Evolutionary conservation across 2,113 vertebrate species (phyloP), one percentile per base, ranked within the genome.

Genomic region (Morone saxatilis): DNA sequence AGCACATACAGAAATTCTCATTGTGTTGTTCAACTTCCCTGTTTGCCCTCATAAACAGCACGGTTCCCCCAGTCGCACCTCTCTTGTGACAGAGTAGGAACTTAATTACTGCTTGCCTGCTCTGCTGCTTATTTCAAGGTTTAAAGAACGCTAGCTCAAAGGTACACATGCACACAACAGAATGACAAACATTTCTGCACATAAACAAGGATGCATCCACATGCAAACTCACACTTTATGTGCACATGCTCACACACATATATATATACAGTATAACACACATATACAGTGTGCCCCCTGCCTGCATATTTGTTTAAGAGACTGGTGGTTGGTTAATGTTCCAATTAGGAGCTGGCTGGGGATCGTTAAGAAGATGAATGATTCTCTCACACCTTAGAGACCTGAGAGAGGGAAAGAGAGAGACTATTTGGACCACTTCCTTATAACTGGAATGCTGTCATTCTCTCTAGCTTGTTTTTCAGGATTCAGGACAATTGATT

Each of bases 291-390:
- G 0, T 71, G 62, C 86, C 67, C 76, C 80, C 88, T 81, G 81
- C 76, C 66, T 90, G 83, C 10, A 10, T 83, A 88, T 92, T 93
- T 88, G 87, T 85, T 91, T 92, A 91, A 90, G 85, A 90, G 83
- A 92, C 85, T 87, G 54, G 85, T 87, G 84, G 90, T 91, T 93
- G 91, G 93, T 93, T 93, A 94, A 93, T 93, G 88, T 80, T 91
- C 87, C 90, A 92, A 92, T 93, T 92, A 93, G 89, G 36, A 83
- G 76, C 91, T 87, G 80, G 84, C 88, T 92, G 91, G 71, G 76
- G 83, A 90, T 92, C 89, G 73, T 93, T 94, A 93, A 80, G 72
- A 90, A 90, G 92, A 93, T 84, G 86, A 91, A 94, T 86, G 88
- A 73, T 73, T 78, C 86, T 80, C 82, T 81, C 78, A 86, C 81